Evolutionary conservation across 1,140 invertebrate genomes (phyloP).

Genomic region (Euborellia annulipes): DNA sequence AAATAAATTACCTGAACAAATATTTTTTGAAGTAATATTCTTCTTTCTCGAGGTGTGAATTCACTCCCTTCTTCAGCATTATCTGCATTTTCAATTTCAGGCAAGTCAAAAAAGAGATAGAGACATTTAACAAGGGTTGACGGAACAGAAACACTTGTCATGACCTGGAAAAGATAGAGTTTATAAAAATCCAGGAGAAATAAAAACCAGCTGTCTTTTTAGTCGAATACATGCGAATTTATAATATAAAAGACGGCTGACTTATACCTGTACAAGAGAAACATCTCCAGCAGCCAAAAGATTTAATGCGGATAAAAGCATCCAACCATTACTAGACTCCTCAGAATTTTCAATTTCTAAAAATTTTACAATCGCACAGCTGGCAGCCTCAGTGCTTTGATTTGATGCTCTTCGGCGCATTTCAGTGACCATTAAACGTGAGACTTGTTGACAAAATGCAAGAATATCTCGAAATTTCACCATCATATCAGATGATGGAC

Average conservation of each 20-base stretch:
- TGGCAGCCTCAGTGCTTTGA: constrained; percentile 88
- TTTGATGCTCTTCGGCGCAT: constrained; percentile 85
- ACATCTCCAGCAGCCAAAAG: constrained; percentile 71
- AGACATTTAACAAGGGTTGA: constrained; percentile 97
- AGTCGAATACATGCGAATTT: no score
- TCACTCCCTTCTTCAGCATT: constrained; percentile 47
- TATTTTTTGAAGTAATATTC: constrained; percentile 87
- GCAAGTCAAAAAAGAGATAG: constrained; percentile 96
- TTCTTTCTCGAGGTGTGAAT: constrained; percentile 76
- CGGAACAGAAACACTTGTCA: constrained; percentile 88
- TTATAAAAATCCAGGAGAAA: no score
- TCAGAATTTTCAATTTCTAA: constrained; percentile 83
- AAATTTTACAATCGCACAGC: constrained; percentile 90
- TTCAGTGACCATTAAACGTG: constrained; percentile 87
- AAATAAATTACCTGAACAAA: constrained; percentile 94
- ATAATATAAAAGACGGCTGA: no score
- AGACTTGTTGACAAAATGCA: constrained; percentile 86
- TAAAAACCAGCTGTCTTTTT: no score
- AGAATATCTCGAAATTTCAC: constrained; percentile 90
- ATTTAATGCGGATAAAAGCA: constrained; percentile 82
- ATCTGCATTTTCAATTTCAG: constrained; percentile 62
- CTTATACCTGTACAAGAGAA: constrained; percentile 51
- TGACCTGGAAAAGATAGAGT: constrained; percentile 52
- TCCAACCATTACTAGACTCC: constrained; percentile 92
- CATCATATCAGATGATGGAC: constrained; percentile 80